Base-by-base conservation (phyloP, 2,888 invertebrate genomes). In the Apamea anceps region DNA sequence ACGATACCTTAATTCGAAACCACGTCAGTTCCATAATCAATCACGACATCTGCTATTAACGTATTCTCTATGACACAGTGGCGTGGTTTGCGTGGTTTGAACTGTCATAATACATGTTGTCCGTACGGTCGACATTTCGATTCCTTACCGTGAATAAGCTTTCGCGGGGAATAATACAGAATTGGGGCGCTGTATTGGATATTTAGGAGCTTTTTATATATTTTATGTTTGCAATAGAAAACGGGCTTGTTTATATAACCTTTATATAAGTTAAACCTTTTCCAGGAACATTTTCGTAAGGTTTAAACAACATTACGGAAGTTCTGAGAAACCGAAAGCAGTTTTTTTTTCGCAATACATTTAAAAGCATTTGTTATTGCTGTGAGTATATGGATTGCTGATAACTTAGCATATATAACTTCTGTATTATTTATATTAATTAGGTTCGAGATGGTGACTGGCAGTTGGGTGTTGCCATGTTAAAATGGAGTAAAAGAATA, bases 381-480 rank as follows among this genome's bases (percentile, higher is more conserved):
- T 51, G 7, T 51, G 21, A 2, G 51, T 21, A 51, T 7, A 51
- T 18, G 51, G 4, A 57, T 10, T 25, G 57, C 57, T 57, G 10
- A 25, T 57, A n/a, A 25, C 25, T 8, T 57, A 54, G 54, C 25
- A 57, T 57, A 25, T 51, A 25, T 54, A 54, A 54, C 83, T 86
- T 83, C 57, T 68, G 72, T 81, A 76, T 81, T 79, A 81, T 82
- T 80, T 86, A 85, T 84, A 85, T 84, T 85, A 87, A 88, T 85
- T 88, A 88, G 72, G 65, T 68, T 37, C 42, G 1, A 72, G 88
- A 85, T 88, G 67, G n/a, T 77, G 72, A 68, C 54, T 79, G 79
- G 68, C 54, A 21, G 67, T 28, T 75, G 25, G n/a, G 25, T 28
- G 85, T 82, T 79, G 67, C 84, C 32, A 79, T 57, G 74, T 21